These are phyloP conservation scores for Drusus annulatus DNA, from an alignment of 1,140 invertebrate genomes.

Conservation along the genomic window DNA sequence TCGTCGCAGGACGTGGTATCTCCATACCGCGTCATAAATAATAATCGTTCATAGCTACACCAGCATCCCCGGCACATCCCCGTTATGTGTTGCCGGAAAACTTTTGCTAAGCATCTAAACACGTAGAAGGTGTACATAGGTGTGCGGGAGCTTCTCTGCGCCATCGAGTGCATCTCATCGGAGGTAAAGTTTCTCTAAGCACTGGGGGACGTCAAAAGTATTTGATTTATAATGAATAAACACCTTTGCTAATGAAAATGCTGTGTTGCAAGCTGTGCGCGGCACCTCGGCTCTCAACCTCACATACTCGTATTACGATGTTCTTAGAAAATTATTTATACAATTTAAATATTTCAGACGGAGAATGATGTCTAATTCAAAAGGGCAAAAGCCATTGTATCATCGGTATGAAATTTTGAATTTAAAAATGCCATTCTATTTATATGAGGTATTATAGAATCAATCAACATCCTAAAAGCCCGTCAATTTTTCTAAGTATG, in stretches of 20 bases:
- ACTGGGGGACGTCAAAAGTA: constrained; percentile 20
- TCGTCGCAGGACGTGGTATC: constrained; percentile 5
- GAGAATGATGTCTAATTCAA: too few species aligned
- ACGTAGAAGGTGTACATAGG: too few species aligned
- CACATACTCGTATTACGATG: too few species aligned
- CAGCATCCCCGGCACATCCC: constrained; percentile 12
- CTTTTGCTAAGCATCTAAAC: constrained; percentile 30
- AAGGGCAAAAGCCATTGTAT: too few species aligned
- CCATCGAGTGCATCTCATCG: constrained; percentile 29
- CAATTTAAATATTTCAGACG: too few species aligned
- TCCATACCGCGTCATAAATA: constrained; percentile 34
- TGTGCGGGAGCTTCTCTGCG: neutral
- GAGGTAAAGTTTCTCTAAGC: constrained; percentile 13
- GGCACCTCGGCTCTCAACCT: too few species aligned
- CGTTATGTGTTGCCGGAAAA: constrained; percentile 30
- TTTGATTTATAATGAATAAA: constrained; percentile 39
- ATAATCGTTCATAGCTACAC: constrained; percentile 42
- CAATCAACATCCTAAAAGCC: too few species aligned
- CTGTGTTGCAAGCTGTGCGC: constrained; percentile 11
- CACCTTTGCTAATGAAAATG: constrained; percentile 32
- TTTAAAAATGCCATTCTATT: too few species aligned
- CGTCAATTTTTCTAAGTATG: too few species aligned
- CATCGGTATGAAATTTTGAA: too few species aligned
- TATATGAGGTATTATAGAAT: too few species aligned
- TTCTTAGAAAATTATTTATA: too few species aligned